Conservation (phyloP, 2,797 vertebrate species). For the Syngnathus acus region DNA sequence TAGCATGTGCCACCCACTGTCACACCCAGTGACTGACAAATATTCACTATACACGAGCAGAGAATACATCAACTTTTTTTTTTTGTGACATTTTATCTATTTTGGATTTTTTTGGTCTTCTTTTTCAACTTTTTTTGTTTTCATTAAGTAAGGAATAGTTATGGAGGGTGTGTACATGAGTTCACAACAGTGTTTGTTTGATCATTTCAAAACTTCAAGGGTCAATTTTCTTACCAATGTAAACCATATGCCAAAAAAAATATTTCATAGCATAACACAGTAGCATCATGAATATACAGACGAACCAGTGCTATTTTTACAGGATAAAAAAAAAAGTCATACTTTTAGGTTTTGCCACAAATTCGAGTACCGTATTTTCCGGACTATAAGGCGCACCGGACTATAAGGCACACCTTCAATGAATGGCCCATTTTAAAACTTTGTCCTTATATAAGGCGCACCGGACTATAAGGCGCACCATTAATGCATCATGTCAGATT, state of each 20-base stretch:
- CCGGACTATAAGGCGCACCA: no score
- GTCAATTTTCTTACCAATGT: slow-evolving; percentile 40
- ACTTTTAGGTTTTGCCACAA: slow-evolving; percentile 55
- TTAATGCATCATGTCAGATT: no score
- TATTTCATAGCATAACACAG: slow-evolving; percentile 80
- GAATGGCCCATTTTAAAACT: no score
- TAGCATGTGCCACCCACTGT: slow-evolving; percentile 62
- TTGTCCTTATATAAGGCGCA: no score
- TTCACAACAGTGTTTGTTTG: slow-evolving; percentile 80
- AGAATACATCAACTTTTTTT: slow-evolving; percentile 80
- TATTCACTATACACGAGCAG: slow-evolving; percentile 98
- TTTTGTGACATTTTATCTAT: slow-evolving; percentile 28
- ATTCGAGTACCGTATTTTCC: slow-evolving; percentile 21
- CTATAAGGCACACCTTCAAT: no score
- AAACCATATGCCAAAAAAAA: slow-evolving; percentile 58
- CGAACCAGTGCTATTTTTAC: slow-evolving; percentile 67
- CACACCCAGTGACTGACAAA: slow-evolving; percentile 75
- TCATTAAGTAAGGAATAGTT: slow-evolving; percentile 55
- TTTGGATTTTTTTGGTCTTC: slow-evolving; percentile 9
- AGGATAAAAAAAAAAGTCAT: slow-evolving; percentile 66
- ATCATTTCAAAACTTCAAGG: slow-evolving; percentile 70
- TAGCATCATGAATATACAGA: slow-evolving; percentile 76
- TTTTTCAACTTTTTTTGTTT: slow-evolving; percentile 26
- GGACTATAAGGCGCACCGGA: no score
- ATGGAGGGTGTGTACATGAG: slow-evolving; percentile 83